These are phyloP conservation scores for Fulica atra DNA, from an alignment of 2,113 vertebrate species.

Conservation along the genomic window DNA sequence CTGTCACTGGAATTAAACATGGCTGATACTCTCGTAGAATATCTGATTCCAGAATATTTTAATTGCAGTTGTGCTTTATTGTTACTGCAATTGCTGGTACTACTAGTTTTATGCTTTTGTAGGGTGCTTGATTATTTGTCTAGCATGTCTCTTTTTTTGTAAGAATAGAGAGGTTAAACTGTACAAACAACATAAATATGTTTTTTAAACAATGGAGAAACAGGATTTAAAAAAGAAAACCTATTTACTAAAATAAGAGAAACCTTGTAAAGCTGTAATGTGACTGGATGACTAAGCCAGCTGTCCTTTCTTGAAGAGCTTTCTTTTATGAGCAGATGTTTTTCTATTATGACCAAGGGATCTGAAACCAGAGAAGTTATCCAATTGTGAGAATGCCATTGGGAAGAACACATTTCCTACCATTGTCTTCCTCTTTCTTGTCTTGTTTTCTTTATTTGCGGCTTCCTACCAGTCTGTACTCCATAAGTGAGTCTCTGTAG, in stretches of 20 bases:
- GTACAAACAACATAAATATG: background rate
- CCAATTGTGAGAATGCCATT: background rate
- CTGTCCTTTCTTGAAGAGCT: background rate
- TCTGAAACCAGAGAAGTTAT: background rate
- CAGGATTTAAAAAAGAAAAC: background rate
- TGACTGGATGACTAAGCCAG: background rate
- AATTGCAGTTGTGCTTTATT: background rate
- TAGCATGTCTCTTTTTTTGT: background rate
- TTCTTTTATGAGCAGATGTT: background rate
- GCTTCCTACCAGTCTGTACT: background rate
- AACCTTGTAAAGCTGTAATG: background rate
- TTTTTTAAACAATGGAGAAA: background rate
- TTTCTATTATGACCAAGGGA: background rate
- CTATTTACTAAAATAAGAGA: background rate
- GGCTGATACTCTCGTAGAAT: background rate
- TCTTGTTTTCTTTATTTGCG: background rate
- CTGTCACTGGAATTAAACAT: background rate
- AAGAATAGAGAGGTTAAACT: background rate
- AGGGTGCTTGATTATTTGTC: background rate
- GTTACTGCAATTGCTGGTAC: background rate
- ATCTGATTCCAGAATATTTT: background rate
- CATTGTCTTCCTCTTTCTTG: background rate
- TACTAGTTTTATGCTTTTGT: background rate
- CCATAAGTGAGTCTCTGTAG: background rate
- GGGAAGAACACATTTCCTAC: background rate